Conservation (phyloP, 1,140 invertebrate species). For the Calliopsis andreniformis region DNA sequence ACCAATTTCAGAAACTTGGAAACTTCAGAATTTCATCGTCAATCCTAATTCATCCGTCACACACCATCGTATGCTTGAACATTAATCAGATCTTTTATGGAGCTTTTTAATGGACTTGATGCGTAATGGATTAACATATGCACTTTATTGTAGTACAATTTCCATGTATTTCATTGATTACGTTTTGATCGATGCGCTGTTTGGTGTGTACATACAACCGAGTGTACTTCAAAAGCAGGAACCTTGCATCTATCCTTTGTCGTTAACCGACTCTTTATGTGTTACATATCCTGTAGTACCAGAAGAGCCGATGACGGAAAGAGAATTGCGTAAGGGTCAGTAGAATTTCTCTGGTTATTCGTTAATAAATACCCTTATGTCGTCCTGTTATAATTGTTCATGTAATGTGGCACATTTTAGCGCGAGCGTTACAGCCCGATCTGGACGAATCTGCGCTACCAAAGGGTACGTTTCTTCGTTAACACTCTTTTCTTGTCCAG, state of each 20-base stretch:
- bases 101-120: neutral
- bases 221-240: constrained; percentile 21
- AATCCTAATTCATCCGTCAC: constrained; percentile 45
- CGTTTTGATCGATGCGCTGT: neutral
- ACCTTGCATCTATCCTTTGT: constrained; percentile 13
- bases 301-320: constrained; percentile 73
- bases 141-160: neutral
- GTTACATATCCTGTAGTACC: constrained; percentile 71
- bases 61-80: constrained; percentile 39
- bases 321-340: constrained; percentile 78
- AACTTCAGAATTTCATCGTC: constrained; percentile 45
- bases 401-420: constrained; percentile 68
- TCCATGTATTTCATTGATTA: neutral
- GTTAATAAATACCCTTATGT: neutral
- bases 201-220: neutral
- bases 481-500: neutral
- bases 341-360: constrained; percentile 51
- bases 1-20: constrained; percentile 29
- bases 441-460: constrained; percentile 4
- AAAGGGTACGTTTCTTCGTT: constrained; percentile 29
- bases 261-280: constrained; percentile 64
- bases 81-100: neutral
- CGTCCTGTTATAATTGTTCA: constrained; percentile 22
- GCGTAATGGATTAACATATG: constrained; percentile 18
- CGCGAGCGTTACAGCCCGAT: constrained; percentile 71